Conservation (phyloP, 2,113 vertebrate species). For the Tylochromis polylepis region DNA sequence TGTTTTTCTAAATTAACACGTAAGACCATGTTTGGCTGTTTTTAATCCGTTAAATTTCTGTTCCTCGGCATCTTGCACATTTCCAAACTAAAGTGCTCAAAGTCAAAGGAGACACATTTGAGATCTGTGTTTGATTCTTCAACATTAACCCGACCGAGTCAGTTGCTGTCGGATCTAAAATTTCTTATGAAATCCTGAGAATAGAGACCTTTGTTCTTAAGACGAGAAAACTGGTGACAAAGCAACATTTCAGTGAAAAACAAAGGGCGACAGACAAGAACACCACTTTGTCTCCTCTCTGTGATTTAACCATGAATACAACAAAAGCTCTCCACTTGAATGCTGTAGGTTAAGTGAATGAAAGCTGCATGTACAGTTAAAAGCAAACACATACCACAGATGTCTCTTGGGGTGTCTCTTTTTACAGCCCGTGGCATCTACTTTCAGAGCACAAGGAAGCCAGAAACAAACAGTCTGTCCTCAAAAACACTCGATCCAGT, state of each 20-base stretch:
- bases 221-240: not conserved
- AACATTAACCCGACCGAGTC: not conserved
- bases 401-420: slow-evolving; percentile 55
- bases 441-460: slow-evolving; percentile 33
- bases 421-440: slow-evolving; percentile 47
- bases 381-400: slow-evolving; percentile 41
- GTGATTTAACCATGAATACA: not conserved
- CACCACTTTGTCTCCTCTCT: not conserved
- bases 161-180: accelerated
- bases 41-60: not conserved
- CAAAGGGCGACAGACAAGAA: not conserved
- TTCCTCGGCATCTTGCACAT: accelerated
- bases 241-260: not conserved
- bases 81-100: not conserved
- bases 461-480: slow-evolving; percentile 30
- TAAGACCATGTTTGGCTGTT: not conserved
- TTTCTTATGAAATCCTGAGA: accelerated
- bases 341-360: not conserved
- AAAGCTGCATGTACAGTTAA: not conserved
- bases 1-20: accelerated
- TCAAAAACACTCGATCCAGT: slow-evolving; percentile 34
- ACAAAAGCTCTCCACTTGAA: slow-evolving; percentile 6
- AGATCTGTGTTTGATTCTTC: not conserved
- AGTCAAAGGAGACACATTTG: not conserved
- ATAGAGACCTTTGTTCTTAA: not conserved